These are phyloP conservation scores for Actinia equina DNA, from an alignment of 64 coral and sea anemone genomes.

Conservation along the genomic window DNA sequence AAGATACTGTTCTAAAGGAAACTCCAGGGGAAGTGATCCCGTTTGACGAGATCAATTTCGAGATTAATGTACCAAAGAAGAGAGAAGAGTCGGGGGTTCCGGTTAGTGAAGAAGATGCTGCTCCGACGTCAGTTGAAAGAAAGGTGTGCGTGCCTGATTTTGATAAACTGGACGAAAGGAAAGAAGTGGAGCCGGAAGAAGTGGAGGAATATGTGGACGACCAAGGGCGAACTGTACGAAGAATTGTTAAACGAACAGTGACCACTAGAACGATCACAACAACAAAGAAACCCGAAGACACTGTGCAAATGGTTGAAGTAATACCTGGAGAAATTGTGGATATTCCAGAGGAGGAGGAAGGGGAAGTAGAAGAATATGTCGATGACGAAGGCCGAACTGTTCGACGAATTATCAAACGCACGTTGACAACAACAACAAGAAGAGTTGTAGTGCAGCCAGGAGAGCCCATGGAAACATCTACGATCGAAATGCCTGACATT, in stretches of 20 bases:
- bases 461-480: conserved; percentile 11
- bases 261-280: conserved; percentile 12
- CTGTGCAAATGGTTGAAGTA: background rate
- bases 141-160: background rate
- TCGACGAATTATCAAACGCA: conserved; percentile 34
- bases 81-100: background rate
- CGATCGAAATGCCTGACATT: background rate
- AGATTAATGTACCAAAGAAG: background rate
- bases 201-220: conserved; percentile 23
- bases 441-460: background rate
- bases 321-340: background rate
- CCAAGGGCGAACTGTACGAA: background rate
- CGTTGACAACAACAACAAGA: conserved; percentile 43
- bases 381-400: conserved; percentile 63
- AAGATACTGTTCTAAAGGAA: background rate
- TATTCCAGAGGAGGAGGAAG: background rate
- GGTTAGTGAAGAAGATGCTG: background rate
- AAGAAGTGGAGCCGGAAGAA: background rate
- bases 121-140: background rate
- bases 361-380: conserved; percentile 54
- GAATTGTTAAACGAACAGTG: conserved; percentile 20
- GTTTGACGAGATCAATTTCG: background rate
- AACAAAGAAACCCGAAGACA: conserved; percentile 13
- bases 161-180: background rate
- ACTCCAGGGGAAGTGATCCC: background rate